Base-by-base conservation (phyloP, 2,113 vertebrate genomes). In the Nothoprocta perdicaria region DNA sequence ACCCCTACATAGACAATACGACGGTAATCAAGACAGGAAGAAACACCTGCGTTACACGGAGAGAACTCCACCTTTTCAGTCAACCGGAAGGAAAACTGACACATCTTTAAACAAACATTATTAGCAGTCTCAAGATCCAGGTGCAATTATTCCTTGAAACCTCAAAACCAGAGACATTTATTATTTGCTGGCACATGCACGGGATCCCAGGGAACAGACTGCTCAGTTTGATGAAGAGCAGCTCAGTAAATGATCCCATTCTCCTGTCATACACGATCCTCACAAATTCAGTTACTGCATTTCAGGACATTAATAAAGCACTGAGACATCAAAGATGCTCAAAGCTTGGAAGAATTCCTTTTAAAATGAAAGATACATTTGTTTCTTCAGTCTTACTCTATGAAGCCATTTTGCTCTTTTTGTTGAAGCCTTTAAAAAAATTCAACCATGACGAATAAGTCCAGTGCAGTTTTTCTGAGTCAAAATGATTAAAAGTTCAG, bases 81-180 rank as follows among this genome's bases (percentile, higher is more conserved):
- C 40, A 68, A 81, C 52, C 43, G 38, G 60, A 75, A 89, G n/a
- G 52, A 82, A 79, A 55, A 76, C 45, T 22, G 71, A 14, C 9
- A 12, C 29, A 40, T 80, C 22, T 53, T 27, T 31, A 40, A 53
- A 55, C 72, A 76, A 94, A 52, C 21, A 45, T 3, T 17, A 4
- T 78, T 75, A 78, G 40, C 29, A 35, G 48, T 80, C 92, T 84
- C 66, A 88, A 35, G 1, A 63, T 62, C 53, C 74, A 80, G 68
- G 17, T 80, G 63, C 81, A 74, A 91, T 85, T 89, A 91, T 83
- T 87, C 63, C 38, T 58, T 62, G 75, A 69, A 84, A 85, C 21
- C 43, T 83, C 76, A 58, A 93, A 92, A 89, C 46, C 53, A 82
- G 61, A 86, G 76, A 90, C 78, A 91, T 87, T 89, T 80, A 69